These are phyloP conservation scores for Meganola albula DNA, from an alignment of 2,888 invertebrate genomes.

Conservation along the genomic window DNA sequence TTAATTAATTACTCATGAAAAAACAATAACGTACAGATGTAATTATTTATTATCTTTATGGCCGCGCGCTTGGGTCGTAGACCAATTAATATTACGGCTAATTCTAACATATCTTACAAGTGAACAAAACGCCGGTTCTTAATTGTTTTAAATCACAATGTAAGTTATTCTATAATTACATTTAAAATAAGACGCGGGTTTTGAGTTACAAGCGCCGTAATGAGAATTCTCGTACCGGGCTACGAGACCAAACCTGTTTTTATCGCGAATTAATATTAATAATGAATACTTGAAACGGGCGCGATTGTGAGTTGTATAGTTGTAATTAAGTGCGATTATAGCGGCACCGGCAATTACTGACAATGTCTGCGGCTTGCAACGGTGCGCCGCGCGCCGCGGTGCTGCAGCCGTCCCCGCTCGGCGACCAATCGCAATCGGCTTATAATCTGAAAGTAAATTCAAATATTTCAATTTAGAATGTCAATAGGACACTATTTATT, in stretches of 20 bases:
- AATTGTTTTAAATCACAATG: slow-evolving; percentile 31
- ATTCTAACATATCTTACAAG: slow-evolving; percentile 14
- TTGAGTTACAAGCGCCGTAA: slow-evolving; percentile 33
- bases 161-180: slow-evolving; percentile 40
- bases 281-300: slow-evolving; percentile 68
- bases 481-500: slow-evolving; percentile 16
- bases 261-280: slow-evolving; percentile 70
- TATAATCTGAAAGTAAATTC: slow-evolving; percentile 9
- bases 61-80: slow-evolving; percentile 6
- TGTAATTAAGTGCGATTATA: slow-evolving; percentile 71
- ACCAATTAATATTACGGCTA: slow-evolving; percentile 16
- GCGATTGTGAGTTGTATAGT: slow-evolving; percentile 66
- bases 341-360: slow-evolving; percentile 60
- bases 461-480: slow-evolving; percentile 21
- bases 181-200: slow-evolving; percentile 38
- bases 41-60: slow-evolving; percentile 9
- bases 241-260: slow-evolving; percentile 58
- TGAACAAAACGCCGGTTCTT: slow-evolving; percentile 16
- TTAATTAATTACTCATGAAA: slow-evolving; percentile 17
- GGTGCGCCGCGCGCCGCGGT: slow-evolving; percentile 32
- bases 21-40: slow-evolving; percentile 9
- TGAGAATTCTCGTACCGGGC: slow-evolving; percentile 33
- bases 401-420: slow-evolving; percentile 28
- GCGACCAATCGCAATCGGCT: slow-evolving; percentile 19
- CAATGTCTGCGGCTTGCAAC: slow-evolving; percentile 52